Base-by-base conservation (phyloP, 2,113 vertebrate species). In the Capricornis sumatraensis region DNA sequence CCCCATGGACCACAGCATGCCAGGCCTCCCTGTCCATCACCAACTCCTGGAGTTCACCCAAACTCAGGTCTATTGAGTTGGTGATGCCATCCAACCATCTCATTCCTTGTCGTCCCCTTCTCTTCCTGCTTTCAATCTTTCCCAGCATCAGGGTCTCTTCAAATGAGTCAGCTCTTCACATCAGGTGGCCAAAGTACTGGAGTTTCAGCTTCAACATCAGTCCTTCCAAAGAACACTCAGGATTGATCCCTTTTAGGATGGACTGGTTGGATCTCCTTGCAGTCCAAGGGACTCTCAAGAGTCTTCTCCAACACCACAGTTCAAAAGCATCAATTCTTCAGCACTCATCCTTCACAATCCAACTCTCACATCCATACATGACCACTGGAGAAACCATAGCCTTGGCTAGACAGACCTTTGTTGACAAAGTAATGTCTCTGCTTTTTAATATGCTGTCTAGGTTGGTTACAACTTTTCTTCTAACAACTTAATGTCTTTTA, bases 401-500 rank as follows among this genome's bases (percentile, higher is more conserved):
- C 62, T 67, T 67, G 33, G 19, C 62, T 67, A n/a, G 30, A 64
- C 1, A 4, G 62, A n/a, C 16, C 3, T 64, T 64, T 64, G 33
- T n/a, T 64, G 62, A 7, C 33, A 64, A n/a, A 64, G 3, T n/a
- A 64, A 64, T 64, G 30, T 64, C 30, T n/a, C 62, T 64, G 62
- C 62, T 64, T n/a, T 62, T n/a, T 10, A 67, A 67, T 19, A 67
- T 67, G 16, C 16, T 67, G 16, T 67, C 33, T n/a, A 67, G 2
- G 16, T n/a, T n/a, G 33, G 16, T 10, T 16, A n/a, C 10, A 67
- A 67, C 33, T 67, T 67, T 67, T 8, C 16, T 67, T 67, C 62
- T 16, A 67, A 67, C 7, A 4, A 67, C 3, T 19, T n/a, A n/a
- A 2, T 0, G 0, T n/a, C 16, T 67, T 67, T n/a, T n/a, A 67